Conservation (phyloP, 2,113 vertebrate genomes). For the Ceratotherium simum region DNA sequence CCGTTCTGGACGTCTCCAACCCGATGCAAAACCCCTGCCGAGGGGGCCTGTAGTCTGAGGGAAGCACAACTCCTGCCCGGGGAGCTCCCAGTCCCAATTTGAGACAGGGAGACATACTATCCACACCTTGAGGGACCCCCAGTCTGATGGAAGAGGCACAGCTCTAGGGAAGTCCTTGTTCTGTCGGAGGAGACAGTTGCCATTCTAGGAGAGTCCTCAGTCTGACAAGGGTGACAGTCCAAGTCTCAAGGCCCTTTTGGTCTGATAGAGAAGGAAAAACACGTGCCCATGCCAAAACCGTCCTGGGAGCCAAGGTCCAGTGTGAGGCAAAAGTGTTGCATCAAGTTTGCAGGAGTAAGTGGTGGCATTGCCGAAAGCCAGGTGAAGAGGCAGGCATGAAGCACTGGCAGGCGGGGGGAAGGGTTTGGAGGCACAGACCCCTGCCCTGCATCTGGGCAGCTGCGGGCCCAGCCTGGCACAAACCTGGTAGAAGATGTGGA, state of each 20-base stretch:
- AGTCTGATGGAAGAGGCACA: background rate
- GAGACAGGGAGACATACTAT: background rate
- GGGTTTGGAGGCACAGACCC: background rate
- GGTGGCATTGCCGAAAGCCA: background rate
- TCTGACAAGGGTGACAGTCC: background rate
- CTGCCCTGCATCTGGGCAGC: background rate
- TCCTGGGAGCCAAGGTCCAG: background rate
- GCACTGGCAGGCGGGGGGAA: accelerated
- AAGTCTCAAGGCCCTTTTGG: background rate
- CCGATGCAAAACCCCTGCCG: accelerated
- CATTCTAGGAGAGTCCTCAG: background rate
- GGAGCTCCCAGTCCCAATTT: background rate
- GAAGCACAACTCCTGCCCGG: background rate
- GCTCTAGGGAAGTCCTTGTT: background rate
- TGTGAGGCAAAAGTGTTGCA: too few relatives aligned
- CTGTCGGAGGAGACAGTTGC: background rate
- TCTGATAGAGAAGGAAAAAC: background rate
- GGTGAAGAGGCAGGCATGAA: background rate
- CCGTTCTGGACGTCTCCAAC: background rate
- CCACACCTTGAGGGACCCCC: background rate
- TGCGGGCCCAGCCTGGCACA: slow-evolving; percentile 43
- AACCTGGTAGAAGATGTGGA: slow-evolving; percentile 99
- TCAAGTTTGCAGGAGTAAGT: background rate
- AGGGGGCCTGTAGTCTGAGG: background rate
- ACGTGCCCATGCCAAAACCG: background rate